Conservation (phyloP, 2,888 invertebrate genomes). For the Xestia xanthographa region DNA sequence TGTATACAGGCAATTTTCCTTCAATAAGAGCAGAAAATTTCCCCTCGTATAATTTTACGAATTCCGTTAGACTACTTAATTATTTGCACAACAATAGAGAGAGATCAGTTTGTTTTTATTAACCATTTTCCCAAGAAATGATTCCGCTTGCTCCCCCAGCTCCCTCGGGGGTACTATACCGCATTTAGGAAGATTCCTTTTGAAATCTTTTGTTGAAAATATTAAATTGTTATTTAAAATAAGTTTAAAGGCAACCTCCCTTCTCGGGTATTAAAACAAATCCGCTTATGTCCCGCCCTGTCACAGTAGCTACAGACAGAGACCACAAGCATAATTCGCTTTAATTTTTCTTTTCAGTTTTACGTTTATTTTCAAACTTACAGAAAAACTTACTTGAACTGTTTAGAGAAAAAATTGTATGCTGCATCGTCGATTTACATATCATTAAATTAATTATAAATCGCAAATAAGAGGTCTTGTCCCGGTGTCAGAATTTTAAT, state of each 20-base stretch:
- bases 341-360: background rate
- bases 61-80: conserved; percentile 29
- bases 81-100: conserved; percentile 44
- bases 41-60: conserved; percentile 14
- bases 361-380: background rate
- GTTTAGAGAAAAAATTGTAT: background rate
- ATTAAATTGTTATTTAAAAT: conserved; percentile 35
- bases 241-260: background rate
- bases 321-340: conserved; percentile 1
- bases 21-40: background rate
- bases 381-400: background rate
- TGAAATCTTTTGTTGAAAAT: conserved; percentile 49
- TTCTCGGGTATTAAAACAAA: conserved; percentile 27
- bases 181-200: conserved; percentile 13
- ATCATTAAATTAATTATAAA: background rate
- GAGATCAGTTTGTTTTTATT: conserved; percentile 43
- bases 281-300: conserved; percentile 21
- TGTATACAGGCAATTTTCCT: background rate
- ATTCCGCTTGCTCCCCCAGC: background rate
- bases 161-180: conserved; percentile 6
- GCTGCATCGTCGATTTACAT: background rate
- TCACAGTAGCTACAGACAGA: background rate
- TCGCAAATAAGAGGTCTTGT: background rate
- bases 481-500: too few relatives aligned
- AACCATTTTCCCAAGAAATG: conserved; percentile 15